Evolutionary conservation across 1,140 invertebrate genomes (phyloP), one percentile per base, ranked within the genome.

Genomic region (Mizuhopecten yessoensis): DNA sequence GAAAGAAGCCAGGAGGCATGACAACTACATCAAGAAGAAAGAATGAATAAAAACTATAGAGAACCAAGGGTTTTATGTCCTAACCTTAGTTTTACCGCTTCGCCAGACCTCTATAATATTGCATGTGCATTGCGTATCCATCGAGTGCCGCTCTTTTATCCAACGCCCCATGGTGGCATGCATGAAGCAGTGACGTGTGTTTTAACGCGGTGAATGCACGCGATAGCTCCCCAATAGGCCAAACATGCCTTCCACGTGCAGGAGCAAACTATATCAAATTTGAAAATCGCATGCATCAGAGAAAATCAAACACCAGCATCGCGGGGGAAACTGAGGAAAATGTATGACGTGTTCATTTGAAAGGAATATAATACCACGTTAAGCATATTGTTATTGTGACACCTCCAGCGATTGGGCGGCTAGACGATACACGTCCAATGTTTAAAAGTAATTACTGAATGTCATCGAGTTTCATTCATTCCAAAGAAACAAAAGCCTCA

Each of bases 61-160:
- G 57, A 11, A 29, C 23, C 57, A 1, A 75, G 3, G 11, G 57
- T 75, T 75, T 75, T 75, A 75, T 75, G 23, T 75, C 57, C 57
- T 75, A 29, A 75, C 9, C 42, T 9, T n/a, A 23, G 23, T 29
- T 75, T 17, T 75, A 75, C 29, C 57, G 57, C 57, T 75, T 75
- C 57, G 29, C 9, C 17, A 29, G 15, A 75, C 57, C 17, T 75
- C 57, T 75, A n/a, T n/a, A 29, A 29, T 29, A 29, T 75, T 75
- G 57, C 57, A 75, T 75, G 57, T 75, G 57, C 57, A 75, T 75
- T 75, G 57, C 57, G 29, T 75, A 75, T 75, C 57, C 57, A 29
- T n/a, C 23, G 17, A 29, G 57, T 17, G 15, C 11, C n/a, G 57
- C 23, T n/a, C 57, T 75, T 75, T 75, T 75, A 75, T 75, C 11